Base-by-base conservation (phyloP, 2,888 invertebrate species). In the Chironomus riparius region DNA sequence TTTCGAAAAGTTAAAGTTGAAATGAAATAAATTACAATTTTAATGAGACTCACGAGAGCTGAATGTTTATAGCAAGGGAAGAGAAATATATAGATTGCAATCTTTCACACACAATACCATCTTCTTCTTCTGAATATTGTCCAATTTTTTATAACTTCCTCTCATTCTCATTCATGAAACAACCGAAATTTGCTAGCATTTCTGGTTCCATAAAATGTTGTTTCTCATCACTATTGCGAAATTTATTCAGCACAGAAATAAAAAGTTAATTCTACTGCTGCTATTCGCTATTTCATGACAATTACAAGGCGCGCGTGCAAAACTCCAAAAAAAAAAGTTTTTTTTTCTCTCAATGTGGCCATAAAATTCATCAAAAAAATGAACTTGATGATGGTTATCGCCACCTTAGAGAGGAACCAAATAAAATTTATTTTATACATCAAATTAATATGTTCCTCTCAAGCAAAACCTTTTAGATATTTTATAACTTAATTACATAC, bases 401-500 rank as follows among this genome's bases (percentile, higher is more conserved):
- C 56, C 56, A 56, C 56, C 15, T 18, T 18, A 50, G 50, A 50
- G 50, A 50, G 48, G 4, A 48, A 50, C 13, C n/a, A n/a, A 50
- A 50, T 15, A 50, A 50, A n/a, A 50, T 13, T n/a, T n/a, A 50
- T 28, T 38, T 38, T 38, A 38, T 38, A 18, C 56, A 38, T 38
- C 22, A 48, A 70, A 70, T 70, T 70, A 70, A 70, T 70, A 56
- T 56, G 56, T 56, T 56, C 15, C 56, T 56, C 50, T 71, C 24
- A 71, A 71, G 71, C 47, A 71, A 71, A 71, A 71, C 71, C 71
- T 56, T 56, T 71, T 56, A 56, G 47, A 71, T 24, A 28, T 71
- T 71, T 71, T 71, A 71, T 71, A 24, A 71, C 71, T 71, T 71
- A 71, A 71, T 71, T 48, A 71, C 48, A 71, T 22, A 71, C 71